Conservation (phyloP, 2,888 invertebrate species). For the Hirtodrosophila alboralis region DNA sequence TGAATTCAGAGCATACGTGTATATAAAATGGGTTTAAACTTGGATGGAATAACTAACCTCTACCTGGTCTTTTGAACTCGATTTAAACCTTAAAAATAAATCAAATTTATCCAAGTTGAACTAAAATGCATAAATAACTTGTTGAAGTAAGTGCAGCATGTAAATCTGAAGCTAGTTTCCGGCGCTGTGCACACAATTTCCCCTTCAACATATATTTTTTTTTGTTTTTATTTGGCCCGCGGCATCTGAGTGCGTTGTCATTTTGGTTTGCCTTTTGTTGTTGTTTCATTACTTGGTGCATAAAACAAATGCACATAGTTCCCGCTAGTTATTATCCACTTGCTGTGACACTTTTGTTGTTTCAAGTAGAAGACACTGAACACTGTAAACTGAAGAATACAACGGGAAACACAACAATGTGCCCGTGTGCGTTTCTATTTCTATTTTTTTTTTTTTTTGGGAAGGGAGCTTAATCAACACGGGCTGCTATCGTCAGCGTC, state of each 20-base stretch:
- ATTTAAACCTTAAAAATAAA: too few relatives aligned
- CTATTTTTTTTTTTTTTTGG: too few relatives aligned
- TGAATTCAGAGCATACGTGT: too few relatives aligned
- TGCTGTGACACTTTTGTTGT: conserved; percentile 54
- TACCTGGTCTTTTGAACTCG: too few relatives aligned
- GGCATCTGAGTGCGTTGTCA: conserved; percentile 57
- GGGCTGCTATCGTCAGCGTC: conserved; percentile 43
- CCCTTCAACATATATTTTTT: conserved; percentile 59
- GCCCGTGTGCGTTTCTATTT: conserved; percentile 32
- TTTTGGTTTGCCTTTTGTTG: conserved; percentile 58
- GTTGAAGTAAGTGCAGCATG: too few relatives aligned
- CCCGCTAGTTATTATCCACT: conserved; percentile 61
- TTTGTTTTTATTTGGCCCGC: conserved; percentile 56
- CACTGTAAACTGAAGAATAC: conserved; percentile 20
- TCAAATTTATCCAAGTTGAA: too few relatives aligned
- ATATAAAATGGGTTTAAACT: too few relatives aligned
- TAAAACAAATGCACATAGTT: conserved; percentile 77
- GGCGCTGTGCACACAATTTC: conserved; percentile 69
- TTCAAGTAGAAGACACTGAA: conserved; percentile 19
- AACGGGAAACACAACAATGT: too few relatives aligned
- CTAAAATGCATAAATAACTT: too few relatives aligned
- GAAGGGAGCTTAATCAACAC: conserved; percentile 75
- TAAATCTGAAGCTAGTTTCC: conserved; percentile 31
- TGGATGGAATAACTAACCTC: too few relatives aligned
- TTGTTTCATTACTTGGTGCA: conserved; percentile 72